Conservation (phyloP, 2,113 vertebrate genomes). For the Sus scrofa region T2T-Sscrofa CM000820.6:118801501-118802000, state of each 20-base stretch:
- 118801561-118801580: background rate
- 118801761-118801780: background rate
- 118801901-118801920: background rate
- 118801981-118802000: background rate
- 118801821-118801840: background rate
- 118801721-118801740: constrained; percentile 18
- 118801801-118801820: background rate
- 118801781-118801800: background rate
- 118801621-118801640: background rate
- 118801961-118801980: background rate
- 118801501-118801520: background rate
- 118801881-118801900: background rate
- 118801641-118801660: background rate
- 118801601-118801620: background rate
- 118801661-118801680: background rate
- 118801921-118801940: background rate
- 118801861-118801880: background rate
- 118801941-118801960: background rate
- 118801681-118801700: background rate
- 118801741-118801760: background rate
- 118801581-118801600: background rate
- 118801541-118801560: background rate
- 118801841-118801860: background rate
- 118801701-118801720: background rate
- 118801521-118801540: constrained; percentile 36